phyloP scores from a whole-genome alignment of 2,113 vertebrate genomes.

The Sula dactylatra region DNA sequence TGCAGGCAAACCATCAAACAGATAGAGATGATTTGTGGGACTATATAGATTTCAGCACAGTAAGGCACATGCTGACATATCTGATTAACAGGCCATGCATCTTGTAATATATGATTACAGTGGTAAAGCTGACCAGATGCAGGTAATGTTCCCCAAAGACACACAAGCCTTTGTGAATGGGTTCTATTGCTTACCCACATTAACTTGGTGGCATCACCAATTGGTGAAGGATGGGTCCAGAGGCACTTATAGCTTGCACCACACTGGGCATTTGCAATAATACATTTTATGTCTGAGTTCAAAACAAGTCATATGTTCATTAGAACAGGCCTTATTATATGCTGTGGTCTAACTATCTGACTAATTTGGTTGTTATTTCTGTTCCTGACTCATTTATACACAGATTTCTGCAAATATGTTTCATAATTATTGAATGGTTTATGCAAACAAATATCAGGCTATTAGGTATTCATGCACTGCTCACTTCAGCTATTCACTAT shows the following conservation, averaged over 20 bases:
- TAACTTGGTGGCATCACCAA: neutral
- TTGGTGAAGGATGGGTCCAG: neutral
- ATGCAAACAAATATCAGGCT: slow-evolving; percentile 6
- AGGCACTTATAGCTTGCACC: neutral
- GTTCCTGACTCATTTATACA: neutral
- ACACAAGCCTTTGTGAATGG: neutral
- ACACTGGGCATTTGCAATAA: neutral
- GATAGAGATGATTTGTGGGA: neutral
- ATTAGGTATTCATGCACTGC: neutral
- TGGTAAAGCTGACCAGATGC: neutral
- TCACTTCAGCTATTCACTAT: slow-evolving; percentile 6
- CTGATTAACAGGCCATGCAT: neutral
- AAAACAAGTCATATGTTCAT: neutral
- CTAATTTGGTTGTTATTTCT: neutral
- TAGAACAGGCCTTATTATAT: neutral
- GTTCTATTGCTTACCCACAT: neutral
- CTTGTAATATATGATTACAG: rapidly evolving
- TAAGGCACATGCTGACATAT: neutral
- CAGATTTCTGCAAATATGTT: slow-evolving; percentile 1
- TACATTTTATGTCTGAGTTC: neutral
- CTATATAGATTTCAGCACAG: neutral
- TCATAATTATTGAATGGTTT: neutral
- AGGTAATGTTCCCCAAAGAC: neutral
- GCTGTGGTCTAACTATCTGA: neutral
- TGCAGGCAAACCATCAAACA: neutral